These are phyloP conservation scores for Lathronympha strigana DNA, from an alignment of 2,888 invertebrate genomes.

Conservation along the genomic window DNA sequence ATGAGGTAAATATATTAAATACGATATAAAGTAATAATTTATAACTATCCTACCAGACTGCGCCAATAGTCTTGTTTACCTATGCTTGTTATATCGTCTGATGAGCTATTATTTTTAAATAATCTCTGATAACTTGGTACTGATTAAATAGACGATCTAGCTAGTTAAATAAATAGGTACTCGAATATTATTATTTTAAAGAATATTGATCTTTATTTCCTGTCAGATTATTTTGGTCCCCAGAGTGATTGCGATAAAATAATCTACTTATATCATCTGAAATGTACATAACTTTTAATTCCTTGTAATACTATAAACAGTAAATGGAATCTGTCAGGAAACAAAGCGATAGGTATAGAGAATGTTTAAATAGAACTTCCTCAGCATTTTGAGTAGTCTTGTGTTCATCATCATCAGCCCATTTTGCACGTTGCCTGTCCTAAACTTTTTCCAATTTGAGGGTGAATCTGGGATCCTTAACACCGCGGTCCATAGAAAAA, in stretches of 20 bases:
- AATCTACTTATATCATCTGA: too few species aligned
- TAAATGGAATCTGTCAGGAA: constrained; percentile 24
- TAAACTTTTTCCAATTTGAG: constrained; percentile 1
- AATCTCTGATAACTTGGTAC: neutral
- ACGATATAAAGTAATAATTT: neutral
- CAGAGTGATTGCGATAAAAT: too few species aligned
- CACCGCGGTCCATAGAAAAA: neutral
- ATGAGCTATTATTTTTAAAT: neutral
- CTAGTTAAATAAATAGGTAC: constrained; percentile 13
- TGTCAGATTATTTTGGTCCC: neutral
- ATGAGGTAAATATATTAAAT: constrained; percentile 62
- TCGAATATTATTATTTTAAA: neutral
- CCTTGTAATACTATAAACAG: neutral
- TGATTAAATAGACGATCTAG: constrained; percentile 4
- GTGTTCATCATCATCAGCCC: constrained; percentile 32
- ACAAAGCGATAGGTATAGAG: constrained; percentile 23
- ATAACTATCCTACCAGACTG: constrained; percentile 24
- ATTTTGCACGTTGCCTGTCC: constrained; percentile 42
- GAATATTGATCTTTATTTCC: constrained; percentile 6
- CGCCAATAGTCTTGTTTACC: constrained; percentile 12
- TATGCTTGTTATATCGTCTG: constrained; percentile 22
- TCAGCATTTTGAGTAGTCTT: constrained; percentile 41
- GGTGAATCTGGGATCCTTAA: constrained; percentile 16
- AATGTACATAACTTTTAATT: too few species aligned
- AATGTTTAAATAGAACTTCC: constrained; percentile 32